phyloP scores from a whole-genome alignment of 2,113 vertebrate genomes.

The Heloderma charlesbogerti region DNA sequence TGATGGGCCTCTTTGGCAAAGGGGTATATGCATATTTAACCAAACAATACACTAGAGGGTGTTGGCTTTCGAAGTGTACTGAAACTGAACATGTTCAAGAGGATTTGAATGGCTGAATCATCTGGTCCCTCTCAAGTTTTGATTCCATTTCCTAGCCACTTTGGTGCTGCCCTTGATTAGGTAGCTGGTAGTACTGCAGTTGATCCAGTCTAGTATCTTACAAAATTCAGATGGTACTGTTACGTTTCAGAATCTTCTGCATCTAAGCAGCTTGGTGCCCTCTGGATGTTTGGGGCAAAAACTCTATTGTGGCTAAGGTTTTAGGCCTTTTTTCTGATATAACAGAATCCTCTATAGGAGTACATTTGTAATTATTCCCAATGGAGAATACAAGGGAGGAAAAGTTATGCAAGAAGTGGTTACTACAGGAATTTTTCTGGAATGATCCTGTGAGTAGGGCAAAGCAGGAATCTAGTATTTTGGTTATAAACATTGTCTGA shows the following conservation, averaged over 20 bases:
- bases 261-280: not conserved
- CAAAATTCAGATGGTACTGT: conserved; percentile 23
- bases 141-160: not conserved
- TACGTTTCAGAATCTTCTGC: not conserved
- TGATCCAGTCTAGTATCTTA: conserved; percentile 25
- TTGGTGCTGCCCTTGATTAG: not conserved
- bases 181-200: not conserved
- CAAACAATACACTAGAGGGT: not conserved
- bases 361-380: conserved; percentile 10
- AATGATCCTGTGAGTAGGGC: not conserved
- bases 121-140: conserved; percentile 12
- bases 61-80: conserved; percentile 17
- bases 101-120: not conserved
- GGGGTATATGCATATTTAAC: not conserved
- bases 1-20: conserved; percentile 13
- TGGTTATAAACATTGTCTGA: not conserved
- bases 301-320: not conserved
- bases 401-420: not conserved
- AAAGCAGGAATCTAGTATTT: not conserved
- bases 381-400: not conserved
- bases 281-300: not conserved
- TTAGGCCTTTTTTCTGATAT: not conserved
- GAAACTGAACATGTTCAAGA: conserved; percentile 21
- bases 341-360: not conserved
- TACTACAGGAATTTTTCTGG: not conserved